Evolutionary conservation across 2,113 vertebrate genomes (phyloP).

Genomic region (Plecotus auritus): DNA sequence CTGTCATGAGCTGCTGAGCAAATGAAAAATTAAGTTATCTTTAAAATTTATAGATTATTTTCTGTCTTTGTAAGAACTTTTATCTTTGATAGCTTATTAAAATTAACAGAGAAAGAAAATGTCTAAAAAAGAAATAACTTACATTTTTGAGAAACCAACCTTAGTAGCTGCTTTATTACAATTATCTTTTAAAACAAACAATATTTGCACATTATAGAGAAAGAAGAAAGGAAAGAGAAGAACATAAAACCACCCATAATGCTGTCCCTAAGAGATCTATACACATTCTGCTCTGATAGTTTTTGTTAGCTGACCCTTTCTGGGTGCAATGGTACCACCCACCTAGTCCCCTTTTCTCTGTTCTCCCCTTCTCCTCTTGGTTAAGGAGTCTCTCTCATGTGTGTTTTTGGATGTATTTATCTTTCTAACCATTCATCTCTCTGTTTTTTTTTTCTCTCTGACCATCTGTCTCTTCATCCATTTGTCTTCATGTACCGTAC

Average conservation of each 20-base stretch:
- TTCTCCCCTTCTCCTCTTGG: not conserved
- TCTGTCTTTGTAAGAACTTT: not conserved
- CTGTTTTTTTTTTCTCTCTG: not conserved
- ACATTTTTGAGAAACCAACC: not conserved
- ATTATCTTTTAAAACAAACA: slow-evolving; percentile 34
- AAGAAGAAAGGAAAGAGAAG: not conserved
- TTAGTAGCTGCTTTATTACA: not conserved
- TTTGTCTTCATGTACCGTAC: not conserved
- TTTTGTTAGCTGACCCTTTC: not conserved
- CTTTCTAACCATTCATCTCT: not conserved
- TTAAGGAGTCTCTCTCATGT: not conserved
- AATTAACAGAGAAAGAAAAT: slow-evolving; percentile 19
- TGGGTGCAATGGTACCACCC: not conserved
- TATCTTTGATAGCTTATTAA: slow-evolving; percentile 25
- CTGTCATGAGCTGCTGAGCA: not conserved
- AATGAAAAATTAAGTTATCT: not conserved
- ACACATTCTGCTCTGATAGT: not conserved
- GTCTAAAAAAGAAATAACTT: not conserved
- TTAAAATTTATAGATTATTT: not conserved
- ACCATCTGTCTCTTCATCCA: not conserved
- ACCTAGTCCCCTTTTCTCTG: not conserved
- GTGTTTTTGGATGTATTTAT: not conserved
- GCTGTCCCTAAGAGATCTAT: not conserved
- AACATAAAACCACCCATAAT: not conserved
- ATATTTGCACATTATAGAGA: not conserved